phyloP scores from a whole-genome alignment of 2,888 invertebrate species.

The Conchocele bisecta region DNA sequence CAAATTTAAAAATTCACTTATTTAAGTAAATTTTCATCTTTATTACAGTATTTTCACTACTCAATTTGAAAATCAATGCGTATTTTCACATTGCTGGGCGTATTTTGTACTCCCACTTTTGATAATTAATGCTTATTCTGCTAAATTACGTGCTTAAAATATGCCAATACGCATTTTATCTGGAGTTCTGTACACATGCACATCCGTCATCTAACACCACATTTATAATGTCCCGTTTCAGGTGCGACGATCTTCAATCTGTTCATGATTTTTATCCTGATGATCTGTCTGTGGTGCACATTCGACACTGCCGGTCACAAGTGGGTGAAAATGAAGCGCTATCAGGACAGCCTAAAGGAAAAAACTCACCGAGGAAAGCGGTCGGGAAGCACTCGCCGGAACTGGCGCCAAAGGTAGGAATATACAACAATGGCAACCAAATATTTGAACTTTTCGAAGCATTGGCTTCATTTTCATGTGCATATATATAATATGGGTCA shows the following conservation, averaged over 20 bases:
- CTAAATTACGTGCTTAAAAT: too few relatives aligned
- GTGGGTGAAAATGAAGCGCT: slow-evolving; percentile 95
- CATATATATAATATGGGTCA: not conserved
- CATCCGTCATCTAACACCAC: too few relatives aligned
- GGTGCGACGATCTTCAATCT: slow-evolving; percentile 91
- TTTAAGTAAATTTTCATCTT: too few relatives aligned
- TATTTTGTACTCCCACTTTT: too few relatives aligned
- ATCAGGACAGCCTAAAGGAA: slow-evolving; percentile 91
- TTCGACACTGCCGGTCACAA: slow-evolving; percentile 94
- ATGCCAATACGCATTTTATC: too few relatives aligned
- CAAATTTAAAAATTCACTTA: too few relatives aligned
- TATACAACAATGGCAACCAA: not conserved
- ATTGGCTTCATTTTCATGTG: not conserved
- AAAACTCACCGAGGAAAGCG: slow-evolving; percentile 91
- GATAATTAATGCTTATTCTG: too few relatives aligned
- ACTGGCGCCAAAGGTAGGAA: slow-evolving; percentile 65
- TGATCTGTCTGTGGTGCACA: slow-evolving; percentile 92
- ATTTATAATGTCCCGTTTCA: slow-evolving; percentile 79
- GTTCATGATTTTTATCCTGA: slow-evolving; percentile 87
- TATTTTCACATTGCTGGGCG: too few relatives aligned
- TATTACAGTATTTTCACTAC: too few relatives aligned
- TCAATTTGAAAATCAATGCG: too few relatives aligned
- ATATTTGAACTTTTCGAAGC: not conserved
- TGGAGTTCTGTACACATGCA: too few relatives aligned
- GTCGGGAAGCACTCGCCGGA: slow-evolving; percentile 85